A percentile compares a stretch with the other conserved stretches of the same genome.
phyloP scores from a whole-genome alignment of 2,888 invertebrate genomes.

The Cheiracanthium punctorium region DNA sequence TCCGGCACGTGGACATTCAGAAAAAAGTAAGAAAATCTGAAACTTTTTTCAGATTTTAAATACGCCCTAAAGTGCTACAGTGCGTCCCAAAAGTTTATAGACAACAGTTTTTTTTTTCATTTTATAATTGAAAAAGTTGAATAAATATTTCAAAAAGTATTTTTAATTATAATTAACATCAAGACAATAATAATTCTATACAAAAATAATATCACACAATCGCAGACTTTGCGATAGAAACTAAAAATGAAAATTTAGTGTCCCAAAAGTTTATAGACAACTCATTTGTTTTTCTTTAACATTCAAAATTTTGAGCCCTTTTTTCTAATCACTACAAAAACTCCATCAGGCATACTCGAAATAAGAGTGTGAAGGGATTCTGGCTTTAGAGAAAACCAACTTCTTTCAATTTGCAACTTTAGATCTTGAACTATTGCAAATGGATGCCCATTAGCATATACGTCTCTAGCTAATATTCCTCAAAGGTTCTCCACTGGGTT shows the following conservation, averaged over 20 bases:
- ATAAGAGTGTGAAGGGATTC: background rate
- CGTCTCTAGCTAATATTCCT: background rate
- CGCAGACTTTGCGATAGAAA: background rate
- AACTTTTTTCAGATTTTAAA: too few relatives aligned
- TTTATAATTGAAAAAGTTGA: background rate
- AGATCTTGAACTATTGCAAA: background rate
- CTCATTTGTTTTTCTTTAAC: background rate
- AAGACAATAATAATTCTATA: background rate
- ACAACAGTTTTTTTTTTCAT: background rate
- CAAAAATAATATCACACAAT: constrained; percentile 1
- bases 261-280: background rate
- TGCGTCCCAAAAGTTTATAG: constrained; percentile 7
- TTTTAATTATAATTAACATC: background rate
- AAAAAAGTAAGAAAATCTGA: too few relatives aligned
- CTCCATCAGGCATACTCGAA: background rate
- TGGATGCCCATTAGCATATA: background rate
- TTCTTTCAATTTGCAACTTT: constrained; percentile 15
- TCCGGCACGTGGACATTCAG: too few relatives aligned
- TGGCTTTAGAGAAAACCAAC: constrained; percentile 1
- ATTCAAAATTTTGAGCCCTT: background rate
- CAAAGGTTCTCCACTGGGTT: background rate
- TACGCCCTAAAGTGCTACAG: too few relatives aligned
- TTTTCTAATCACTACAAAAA: background rate
- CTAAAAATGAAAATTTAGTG: background rate
- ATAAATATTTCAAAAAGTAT: background rate